Evolutionary conservation across 1,140 invertebrate genomes (phyloP).

Genomic region (Manduca sexta): DNA sequence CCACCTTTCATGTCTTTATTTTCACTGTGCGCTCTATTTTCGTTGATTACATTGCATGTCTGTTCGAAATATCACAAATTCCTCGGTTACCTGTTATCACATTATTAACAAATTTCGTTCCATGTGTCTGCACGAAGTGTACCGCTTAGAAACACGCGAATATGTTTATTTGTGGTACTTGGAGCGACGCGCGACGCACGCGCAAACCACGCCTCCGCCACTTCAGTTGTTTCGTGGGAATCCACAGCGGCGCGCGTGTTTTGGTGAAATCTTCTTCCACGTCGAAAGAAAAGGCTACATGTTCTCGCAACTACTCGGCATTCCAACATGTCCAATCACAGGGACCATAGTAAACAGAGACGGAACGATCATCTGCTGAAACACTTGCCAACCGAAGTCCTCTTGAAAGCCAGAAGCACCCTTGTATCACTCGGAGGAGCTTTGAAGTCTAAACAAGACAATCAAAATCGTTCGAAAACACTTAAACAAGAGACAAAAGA

Average conservation of each 20-base stretch:
- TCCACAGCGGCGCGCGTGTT: slow-evolving; percentile 37
- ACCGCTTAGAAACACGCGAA: slow-evolving; percentile 37
- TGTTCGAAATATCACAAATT: too few relatives aligned
- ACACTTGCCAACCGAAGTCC: slow-evolving; percentile 50
- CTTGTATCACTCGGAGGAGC: slow-evolving; percentile 50
- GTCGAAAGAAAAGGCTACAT: slow-evolving; percentile 30
- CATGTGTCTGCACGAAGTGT: slow-evolving; percentile 3
- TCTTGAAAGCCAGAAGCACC: slow-evolving; percentile 56
- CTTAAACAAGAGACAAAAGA: slow-evolving; percentile 38
- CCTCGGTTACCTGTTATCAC: background rate
- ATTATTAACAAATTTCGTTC: background rate
- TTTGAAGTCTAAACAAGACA: slow-evolving; percentile 48
- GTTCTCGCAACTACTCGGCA: slow-evolving; percentile 12
- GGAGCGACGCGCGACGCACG: slow-evolving; percentile 52
- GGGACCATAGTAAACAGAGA: slow-evolving; percentile 48
- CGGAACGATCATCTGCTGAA: slow-evolving; percentile 44
- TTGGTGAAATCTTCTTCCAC: slow-evolving; percentile 16
- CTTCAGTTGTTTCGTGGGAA: slow-evolving; percentile 55
- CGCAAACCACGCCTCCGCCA: slow-evolving; percentile 46
- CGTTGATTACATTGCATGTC: background rate
- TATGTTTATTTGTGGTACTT: slow-evolving; percentile 66
- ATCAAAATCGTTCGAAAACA: slow-evolving; percentile 25
- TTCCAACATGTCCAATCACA: slow-evolving; percentile 42
- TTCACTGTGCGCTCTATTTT: background rate
- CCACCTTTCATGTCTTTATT: background rate